Evolutionary conservation across 53 echinoderm and acorn worm species (phyloP).

Genomic region (Paracentrotus lividus): DNA sequence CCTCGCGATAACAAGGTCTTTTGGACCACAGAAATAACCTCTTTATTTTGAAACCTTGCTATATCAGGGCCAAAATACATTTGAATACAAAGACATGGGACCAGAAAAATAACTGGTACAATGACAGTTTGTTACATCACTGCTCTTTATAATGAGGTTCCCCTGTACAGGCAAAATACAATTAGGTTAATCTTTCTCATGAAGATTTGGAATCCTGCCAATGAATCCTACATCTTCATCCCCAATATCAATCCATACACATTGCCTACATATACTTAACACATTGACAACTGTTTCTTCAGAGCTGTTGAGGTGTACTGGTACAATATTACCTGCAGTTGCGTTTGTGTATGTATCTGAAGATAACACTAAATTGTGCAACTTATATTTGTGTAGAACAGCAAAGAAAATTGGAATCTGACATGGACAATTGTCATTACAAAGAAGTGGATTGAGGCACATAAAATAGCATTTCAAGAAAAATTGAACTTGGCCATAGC

Average conservation of each 20-base stretch:
- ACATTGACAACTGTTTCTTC: neutral
- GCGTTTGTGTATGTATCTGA: neutral
- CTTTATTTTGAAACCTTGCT: too few species aligned
- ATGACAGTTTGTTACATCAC: too few species aligned
- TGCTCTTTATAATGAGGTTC: too few species aligned
- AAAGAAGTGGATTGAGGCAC: constrained; percentile 3
- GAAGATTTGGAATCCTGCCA: neutral
- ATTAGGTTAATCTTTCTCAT: constrained; percentile 49
- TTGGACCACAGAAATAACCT: too few species aligned
- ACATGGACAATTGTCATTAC: neutral
- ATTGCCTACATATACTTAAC: neutral
- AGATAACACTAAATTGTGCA: neutral
- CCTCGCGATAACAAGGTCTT: too few species aligned
- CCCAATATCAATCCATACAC: constrained; percentile 34
- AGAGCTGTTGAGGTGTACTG: neutral
- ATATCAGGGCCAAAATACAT: too few species aligned
- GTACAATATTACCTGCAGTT: constrained; percentile 39
- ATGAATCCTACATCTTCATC: neutral
- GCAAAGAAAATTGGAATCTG: neutral
- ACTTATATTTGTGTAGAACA: neutral
- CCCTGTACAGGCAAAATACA: too few species aligned
- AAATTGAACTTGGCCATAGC: constrained; percentile 7
- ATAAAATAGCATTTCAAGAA: constrained; percentile 1
- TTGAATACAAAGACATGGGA: too few species aligned
- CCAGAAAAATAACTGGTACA: too few species aligned